Evolutionary conservation across 2,888 invertebrate genomes (phyloP).

Genomic region (Himalopsyche kuldschensis): DNA sequence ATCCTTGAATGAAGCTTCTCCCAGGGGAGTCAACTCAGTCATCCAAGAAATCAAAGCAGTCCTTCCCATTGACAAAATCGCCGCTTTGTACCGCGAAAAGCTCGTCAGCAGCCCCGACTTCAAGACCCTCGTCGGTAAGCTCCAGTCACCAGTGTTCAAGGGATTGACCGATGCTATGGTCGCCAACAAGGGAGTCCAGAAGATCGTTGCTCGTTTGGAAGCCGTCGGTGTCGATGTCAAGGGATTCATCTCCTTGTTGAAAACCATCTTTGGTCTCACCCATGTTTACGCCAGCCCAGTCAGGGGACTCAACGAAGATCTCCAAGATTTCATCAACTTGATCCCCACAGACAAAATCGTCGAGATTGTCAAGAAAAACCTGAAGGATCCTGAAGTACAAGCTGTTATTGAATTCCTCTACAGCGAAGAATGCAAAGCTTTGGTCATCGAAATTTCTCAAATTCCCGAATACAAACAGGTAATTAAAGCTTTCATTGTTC

Average conservation of each 20-base stretch:
- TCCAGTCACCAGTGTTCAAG: slow-evolving; percentile 2
- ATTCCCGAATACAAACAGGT: slow-evolving; percentile 8
- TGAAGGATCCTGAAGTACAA: not conserved
- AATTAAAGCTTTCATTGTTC: not conserved
- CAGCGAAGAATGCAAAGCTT: not conserved
- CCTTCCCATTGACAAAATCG: slow-evolving; percentile 16
- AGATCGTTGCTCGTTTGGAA: not conserved
- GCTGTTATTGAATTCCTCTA: slow-evolving; percentile 1
- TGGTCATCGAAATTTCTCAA: not conserved
- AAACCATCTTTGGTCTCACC: not conserved
- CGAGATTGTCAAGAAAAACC: not conserved
- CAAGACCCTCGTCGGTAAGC: not conserved
- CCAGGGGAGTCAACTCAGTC: slow-evolving; percentile 7
- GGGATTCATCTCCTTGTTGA: not conserved
- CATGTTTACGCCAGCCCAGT: not conserved
- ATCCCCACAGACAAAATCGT: not conserved
- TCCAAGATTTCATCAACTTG: slow-evolving; percentile 8
- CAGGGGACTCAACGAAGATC: not conserved
- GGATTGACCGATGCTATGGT: not conserved
- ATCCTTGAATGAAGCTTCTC: not conserved
- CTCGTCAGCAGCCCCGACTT: slow-evolving; percentile 11
- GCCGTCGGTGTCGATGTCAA: not conserved
- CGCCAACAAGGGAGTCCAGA: not conserved
- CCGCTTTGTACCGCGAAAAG: slow-evolving; percentile 14
- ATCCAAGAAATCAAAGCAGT: slow-evolving; percentile 18